phyloP scores from a whole-genome alignment of 1,140 invertebrate species.

The Lethocerus indicus region DNA sequence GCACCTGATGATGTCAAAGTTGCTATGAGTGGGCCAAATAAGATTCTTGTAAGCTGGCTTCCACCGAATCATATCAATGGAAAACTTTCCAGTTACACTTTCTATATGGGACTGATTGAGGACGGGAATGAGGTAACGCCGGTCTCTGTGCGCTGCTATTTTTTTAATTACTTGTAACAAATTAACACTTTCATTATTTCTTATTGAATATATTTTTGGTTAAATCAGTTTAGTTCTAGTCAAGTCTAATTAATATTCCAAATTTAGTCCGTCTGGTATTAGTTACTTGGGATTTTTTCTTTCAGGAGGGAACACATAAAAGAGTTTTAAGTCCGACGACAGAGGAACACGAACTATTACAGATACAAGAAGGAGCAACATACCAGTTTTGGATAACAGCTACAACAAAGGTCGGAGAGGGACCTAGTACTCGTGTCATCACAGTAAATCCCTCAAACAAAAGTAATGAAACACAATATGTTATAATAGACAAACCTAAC shows the following conservation, averaged over 20 bases:
- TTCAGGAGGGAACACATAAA: constrained; percentile 46
- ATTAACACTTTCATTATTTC: no score
- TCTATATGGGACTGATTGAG: constrained; percentile 63
- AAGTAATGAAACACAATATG: constrained; percentile 34
- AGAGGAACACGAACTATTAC: constrained; percentile 49
- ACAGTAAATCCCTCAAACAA: constrained; percentile 59
- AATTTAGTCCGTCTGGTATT: no score
- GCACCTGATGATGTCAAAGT: constrained; percentile 77
- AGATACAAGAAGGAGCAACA: constrained; percentile 49
- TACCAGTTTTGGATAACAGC: constrained; percentile 71
- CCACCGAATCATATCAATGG: constrained; percentile 58
- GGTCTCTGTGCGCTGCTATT: no score
- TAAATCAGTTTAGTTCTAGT: no score
- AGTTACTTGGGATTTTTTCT: no score
- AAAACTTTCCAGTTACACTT: constrained; percentile 55
- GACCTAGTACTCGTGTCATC: constrained; percentile 55
- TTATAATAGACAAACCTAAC: no score
- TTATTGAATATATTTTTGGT: no score
- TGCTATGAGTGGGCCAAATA: constrained; percentile 59
- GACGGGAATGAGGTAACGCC: constrained; percentile 47
- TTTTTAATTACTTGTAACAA: no score
- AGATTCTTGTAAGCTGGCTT: constrained; percentile 77
- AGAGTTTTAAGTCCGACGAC: constrained; percentile 41
- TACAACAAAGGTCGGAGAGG: constrained; percentile 62
- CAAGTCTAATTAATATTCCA: no score